A percentile compares a stretch with the other conserved stretches of the same genome.
These are phyloP conservation scores for Anguilla obscura DNA, from an alignment of 2,797 vertebrate genomes.

Conservation along the genomic window DNA sequence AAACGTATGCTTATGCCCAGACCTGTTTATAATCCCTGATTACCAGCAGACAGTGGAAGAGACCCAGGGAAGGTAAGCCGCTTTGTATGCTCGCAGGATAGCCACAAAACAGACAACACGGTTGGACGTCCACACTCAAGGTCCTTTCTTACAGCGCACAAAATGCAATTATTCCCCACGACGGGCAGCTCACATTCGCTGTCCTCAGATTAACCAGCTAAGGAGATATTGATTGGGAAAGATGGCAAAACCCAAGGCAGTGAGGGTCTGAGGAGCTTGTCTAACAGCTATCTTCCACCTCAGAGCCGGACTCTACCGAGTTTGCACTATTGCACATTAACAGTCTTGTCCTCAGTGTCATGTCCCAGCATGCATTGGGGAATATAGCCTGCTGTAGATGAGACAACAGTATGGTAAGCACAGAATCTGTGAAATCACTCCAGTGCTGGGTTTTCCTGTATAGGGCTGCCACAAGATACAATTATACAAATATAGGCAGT, in stretches of 20 bases:
- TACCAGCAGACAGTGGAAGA: conserved; percentile 26
- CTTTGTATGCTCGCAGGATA: neutral
- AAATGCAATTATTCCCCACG: neutral
- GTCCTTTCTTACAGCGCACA: neutral
- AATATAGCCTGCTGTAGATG: neutral
- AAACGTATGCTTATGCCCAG: conserved; percentile 23
- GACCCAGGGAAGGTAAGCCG: conserved; percentile 12
- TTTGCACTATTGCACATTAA: neutral
- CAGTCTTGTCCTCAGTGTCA: neutral
- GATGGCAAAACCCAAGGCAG: neutral
- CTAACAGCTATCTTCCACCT: neutral
- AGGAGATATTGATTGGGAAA: neutral
- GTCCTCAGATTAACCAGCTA: neutral
- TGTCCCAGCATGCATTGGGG: neutral
- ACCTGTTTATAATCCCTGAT: conserved; percentile 34
- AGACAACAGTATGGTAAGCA: neutral
- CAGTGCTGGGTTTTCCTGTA: neutral
- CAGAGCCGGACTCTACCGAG: neutral
- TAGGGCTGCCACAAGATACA: neutral
- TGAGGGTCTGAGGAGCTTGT: neutral
- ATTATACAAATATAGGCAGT: neutral
- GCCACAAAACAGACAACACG: neutral
- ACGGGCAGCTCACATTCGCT: neutral
- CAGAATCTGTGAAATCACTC: neutral
- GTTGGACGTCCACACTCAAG: neutral